Percentiles rank a stretch among this genome's conserved stretches.
phyloP scores from a whole-genome alignment of 1,140 invertebrate species.

The Ips typographus region DNA sequence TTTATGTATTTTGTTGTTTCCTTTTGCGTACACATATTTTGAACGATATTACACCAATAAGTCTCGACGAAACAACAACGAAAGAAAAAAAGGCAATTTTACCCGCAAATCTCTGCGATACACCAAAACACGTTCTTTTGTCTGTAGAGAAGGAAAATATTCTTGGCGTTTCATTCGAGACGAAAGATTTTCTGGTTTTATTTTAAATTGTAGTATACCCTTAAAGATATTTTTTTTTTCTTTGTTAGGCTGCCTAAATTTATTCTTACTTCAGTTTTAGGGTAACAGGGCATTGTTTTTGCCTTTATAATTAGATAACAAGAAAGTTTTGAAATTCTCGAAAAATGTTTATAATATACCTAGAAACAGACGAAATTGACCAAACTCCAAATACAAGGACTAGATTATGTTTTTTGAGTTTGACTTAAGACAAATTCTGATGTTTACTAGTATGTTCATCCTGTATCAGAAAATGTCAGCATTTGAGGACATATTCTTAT shows the following conservation, averaged over 20 bases:
- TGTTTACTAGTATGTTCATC: too few relatives aligned
- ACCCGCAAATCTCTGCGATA: conserved; percentile 4
- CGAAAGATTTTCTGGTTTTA: background rate
- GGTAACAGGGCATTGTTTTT: too few relatives aligned
- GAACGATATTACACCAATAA: conserved; percentile 13
- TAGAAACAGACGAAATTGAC: too few relatives aligned
- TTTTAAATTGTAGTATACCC: background rate
- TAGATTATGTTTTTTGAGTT: too few relatives aligned
- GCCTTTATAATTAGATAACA: too few relatives aligned
- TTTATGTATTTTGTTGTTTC: too few relatives aligned
- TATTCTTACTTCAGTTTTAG: background rate
- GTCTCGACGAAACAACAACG: background rate
- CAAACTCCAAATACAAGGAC: too few relatives aligned
- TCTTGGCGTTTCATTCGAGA: conserved; percentile 12
- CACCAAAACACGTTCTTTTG: background rate
- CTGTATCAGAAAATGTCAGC: too few relatives aligned
- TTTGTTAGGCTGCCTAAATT: background rate
- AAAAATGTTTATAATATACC: too few relatives aligned
- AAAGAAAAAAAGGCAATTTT: conserved; percentile 6
- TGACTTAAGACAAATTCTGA: too few relatives aligned
- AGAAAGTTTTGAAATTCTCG: too few relatives aligned
- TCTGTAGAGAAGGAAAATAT: conserved; percentile 1
- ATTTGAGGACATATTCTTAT: too few relatives aligned
- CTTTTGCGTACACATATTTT: background rate
- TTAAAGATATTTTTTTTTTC: background rate